Evolutionary conservation across 2,113 vertebrate species (phyloP).

Genomic region (Carassius gibelio): DNA sequence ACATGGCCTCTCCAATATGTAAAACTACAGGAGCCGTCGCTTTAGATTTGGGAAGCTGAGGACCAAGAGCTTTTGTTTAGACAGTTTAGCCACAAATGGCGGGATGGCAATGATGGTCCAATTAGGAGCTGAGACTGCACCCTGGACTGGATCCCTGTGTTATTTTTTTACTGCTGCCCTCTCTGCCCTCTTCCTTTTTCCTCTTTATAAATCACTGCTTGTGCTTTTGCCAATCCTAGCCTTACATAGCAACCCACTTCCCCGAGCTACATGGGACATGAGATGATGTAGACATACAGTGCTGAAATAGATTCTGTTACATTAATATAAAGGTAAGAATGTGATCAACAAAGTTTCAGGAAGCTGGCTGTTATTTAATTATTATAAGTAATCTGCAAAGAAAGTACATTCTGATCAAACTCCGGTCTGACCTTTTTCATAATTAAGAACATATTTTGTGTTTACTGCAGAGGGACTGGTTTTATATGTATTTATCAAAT

Average conservation of each 20-base stretch:
- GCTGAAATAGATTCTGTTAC: neutral
- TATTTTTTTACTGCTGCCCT: neutral
- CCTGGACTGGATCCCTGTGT: slow-evolving; percentile 9
- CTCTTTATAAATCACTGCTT: neutral
- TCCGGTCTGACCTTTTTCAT: neutral
- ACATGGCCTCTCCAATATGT: slow-evolving; percentile 28
- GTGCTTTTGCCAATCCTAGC: neutral
- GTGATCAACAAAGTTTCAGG: neutral
- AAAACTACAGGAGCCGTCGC: slow-evolving; percentile 23
- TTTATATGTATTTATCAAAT: neutral
- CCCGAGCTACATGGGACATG: neutral
- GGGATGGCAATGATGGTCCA: slow-evolving; percentile 28
- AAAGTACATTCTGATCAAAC: neutral
- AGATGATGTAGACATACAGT: neutral
- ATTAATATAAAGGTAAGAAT: neutral
- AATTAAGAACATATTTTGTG: neutral
- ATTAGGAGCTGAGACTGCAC: slow-evolving; percentile 10
- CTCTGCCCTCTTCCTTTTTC: neutral
- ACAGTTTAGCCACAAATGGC: slow-evolving; percentile 44
- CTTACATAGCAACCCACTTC: neutral
- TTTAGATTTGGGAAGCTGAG: slow-evolving; percentile 31
- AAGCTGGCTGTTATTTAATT: neutral
- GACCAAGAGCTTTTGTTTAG: slow-evolving; percentile 23
- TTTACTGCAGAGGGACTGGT: neutral
- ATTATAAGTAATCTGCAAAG: neutral